Base-by-base conservation (phyloP, 2,888 invertebrate species). In the Ennomos fuscantarius region DNA sequence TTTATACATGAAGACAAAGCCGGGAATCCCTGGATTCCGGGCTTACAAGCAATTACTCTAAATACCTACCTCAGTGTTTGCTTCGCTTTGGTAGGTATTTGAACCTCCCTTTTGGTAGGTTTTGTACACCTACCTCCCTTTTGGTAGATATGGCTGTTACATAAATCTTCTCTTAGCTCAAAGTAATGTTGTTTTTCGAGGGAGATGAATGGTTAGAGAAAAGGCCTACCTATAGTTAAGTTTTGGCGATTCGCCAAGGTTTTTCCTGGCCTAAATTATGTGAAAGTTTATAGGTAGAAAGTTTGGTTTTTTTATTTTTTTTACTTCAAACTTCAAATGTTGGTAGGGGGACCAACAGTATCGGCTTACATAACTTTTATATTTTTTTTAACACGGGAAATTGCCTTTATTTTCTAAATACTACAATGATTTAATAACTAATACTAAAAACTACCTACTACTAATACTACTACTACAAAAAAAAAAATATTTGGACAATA, bases 171-270 rank as follows among this genome's bases (percentile, higher is more conserved):
- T 41, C 35, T 51, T 10, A 41, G 39, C 49, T 37, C 39, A 31
- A 36, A 41, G 45, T 45, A 45, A 36, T 11, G 47, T 48, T 49
- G 45, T 54, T 45, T 59, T 47, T 10, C 45, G 35, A 52, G 49
- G 10, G 49, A 53, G 58, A 59, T 53, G 53, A 53, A 54, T 59
- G 47, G 52, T 52, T 47, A 36, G 44, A 48, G 57, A 35, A 39
- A 47, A 52, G 39, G 52, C 24, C 24, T 24, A 24, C 24, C 24
- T 24, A 24, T 53, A 53, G 53, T 49, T 49, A 41, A 31, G 40
- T 44, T 53, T 53, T 59, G 58, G 58, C 49, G 9, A 37, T 8
- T 12, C 12, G 58, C 58, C 58, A 59, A 36, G 44, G 35, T 10
- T 35, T 53, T 35, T 36, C 48, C 48, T 41, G 13, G 40, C 33